Evolutionary conservation across 2,888 invertebrate species (phyloP), one percentile per base, ranked within the genome.

Genomic region (Euzophera pinguis): DNA sequence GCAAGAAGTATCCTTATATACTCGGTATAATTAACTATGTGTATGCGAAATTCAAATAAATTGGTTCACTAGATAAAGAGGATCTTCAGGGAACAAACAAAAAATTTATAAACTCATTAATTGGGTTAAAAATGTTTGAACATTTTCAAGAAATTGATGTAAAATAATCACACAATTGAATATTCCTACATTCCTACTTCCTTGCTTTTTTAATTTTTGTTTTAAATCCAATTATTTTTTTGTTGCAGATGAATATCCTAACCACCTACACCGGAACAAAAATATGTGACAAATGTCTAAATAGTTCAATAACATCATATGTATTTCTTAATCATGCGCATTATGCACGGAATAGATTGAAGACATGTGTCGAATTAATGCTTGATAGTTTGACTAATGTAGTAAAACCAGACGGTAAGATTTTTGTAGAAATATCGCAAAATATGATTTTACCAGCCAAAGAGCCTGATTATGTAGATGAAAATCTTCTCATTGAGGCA

Each of bases 261-360:
- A 64, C 71, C 58, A 74, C 72, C 64, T 77, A 75, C 61, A 74
- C 76, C 27, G 86, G 85, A 53, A 76, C 78, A 55, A 87, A 85
- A 77, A 80, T 90, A 67, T 90, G 89, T 54, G 75, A 84, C 63
- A 75, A 71, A 53, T 90, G 89, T 63, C 67, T 85, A 55, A 75
- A 81, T 53, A 73, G 74, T 55, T 80, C 84, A 1, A 71, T 88
- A 6, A 76, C 75, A 0, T 67, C 84, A 6, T 88, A 85, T 50
- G 63, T 84, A 35, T 88, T 89, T 48, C 71, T 75, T 52, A 67
- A 73, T 14, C 80, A 82, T 53, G 72, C 73, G 4, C 65, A 71
- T 13, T 78, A 78, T 39, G 71, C 75, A 53, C 73, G 78, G 57
- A 69, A 75, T 56, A 75, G 89, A 22, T 60, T 90, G 10, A 68